phyloP scores from a whole-genome alignment of 2,113 vertebrate species.

The Seriola dumerili region DNA sequence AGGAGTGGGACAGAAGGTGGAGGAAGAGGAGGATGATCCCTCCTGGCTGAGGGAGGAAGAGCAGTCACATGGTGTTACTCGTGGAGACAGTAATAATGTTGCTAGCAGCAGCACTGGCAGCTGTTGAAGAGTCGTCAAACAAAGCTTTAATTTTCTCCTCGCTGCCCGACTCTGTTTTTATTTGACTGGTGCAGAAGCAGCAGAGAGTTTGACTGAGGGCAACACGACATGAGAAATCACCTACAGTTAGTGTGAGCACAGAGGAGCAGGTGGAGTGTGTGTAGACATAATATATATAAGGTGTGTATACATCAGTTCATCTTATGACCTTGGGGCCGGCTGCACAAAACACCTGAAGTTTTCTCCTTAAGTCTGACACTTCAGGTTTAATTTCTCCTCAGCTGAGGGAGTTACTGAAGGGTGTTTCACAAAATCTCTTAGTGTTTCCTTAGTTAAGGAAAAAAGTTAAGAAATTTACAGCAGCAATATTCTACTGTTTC shows the following conservation, averaged over 20 bases:
- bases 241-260: background rate
- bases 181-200: background rate
- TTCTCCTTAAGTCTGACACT: too few species aligned
- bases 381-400: too few species aligned
- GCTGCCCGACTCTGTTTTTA: background rate
- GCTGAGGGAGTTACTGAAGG: too few species aligned
- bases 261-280: too few species aligned
- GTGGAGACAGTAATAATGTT: slow-evolving; percentile 9
- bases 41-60: slow-evolving; percentile 26
- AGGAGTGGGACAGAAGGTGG: background rate
- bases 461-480: too few species aligned
- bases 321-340: too few species aligned
- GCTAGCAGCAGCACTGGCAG: slow-evolving; percentile 20
- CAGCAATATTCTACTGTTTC: too few species aligned
- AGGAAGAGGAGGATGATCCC: slow-evolving; percentile 4
- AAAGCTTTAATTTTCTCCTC: slow-evolving; percentile 45
- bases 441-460: too few species aligned
- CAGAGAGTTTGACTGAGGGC: background rate
- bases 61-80: slow-evolving; percentile 41
- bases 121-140: slow-evolving; percentile 42
- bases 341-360: too few species aligned
- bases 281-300: too few species aligned
- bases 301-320: too few species aligned
- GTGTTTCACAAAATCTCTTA: too few species aligned
- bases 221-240: background rate